Evolutionary conservation across 1,140 invertebrate genomes (phyloP).

Genomic region (Goniozus legneri): DNA sequence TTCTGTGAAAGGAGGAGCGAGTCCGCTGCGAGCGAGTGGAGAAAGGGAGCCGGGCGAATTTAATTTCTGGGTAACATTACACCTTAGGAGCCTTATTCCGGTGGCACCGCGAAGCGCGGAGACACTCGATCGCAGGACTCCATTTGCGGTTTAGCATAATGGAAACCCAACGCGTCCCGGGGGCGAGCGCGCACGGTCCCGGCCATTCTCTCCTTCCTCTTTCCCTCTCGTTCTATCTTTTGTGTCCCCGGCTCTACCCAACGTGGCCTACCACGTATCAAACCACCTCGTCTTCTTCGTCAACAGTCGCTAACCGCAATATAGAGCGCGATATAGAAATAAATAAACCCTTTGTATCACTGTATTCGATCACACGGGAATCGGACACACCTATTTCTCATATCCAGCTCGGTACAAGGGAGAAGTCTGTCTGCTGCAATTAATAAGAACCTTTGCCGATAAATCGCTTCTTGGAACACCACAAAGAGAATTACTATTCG

Average conservation of each 20-base stretch:
- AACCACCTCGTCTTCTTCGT: neutral
- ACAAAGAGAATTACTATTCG: too few relatives aligned
- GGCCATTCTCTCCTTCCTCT: conserved; percentile 12
- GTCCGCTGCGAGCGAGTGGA: neutral
- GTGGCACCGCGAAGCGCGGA: conserved; percentile 42
- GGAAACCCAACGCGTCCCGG: conserved; percentile 50
- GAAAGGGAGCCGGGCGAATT: conserved; percentile 32
- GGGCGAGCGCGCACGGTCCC: conserved; percentile 20
- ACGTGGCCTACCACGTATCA: too few relatives aligned
- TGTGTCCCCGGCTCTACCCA: neutral
- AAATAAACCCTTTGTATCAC: neutral
- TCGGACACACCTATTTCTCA: too few relatives aligned
- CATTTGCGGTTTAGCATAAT: conserved; percentile 57
- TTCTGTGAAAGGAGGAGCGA: neutral
- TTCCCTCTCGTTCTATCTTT: neutral
- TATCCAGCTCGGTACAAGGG: too few relatives aligned
- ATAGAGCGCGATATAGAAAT: neutral
- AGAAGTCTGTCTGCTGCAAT: too few relatives aligned
- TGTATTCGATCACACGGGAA: too few relatives aligned
- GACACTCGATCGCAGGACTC: conserved; percentile 55
- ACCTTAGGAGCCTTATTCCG: conserved; percentile 44
- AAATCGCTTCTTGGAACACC: too few relatives aligned
- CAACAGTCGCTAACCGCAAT: neutral
- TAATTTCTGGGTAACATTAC: conserved; percentile 54
- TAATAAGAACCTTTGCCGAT: too few relatives aligned